Conservation (phyloP, 1,140 invertebrate genomes). For the Eurosta solidaginis region DNA sequence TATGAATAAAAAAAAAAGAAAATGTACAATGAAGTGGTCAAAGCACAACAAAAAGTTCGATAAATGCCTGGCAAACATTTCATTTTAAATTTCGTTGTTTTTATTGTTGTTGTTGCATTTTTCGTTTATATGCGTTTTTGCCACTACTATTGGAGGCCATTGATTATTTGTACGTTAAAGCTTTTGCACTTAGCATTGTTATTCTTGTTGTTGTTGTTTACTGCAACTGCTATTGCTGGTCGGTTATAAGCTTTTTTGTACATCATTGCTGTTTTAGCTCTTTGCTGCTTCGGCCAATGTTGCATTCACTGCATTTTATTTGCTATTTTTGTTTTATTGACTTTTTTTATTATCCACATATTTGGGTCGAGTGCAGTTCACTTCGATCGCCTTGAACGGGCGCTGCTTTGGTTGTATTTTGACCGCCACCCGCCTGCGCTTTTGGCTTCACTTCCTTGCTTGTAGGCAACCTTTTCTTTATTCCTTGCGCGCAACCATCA, state of each 20-base stretch:
- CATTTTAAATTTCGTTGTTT: not conserved
- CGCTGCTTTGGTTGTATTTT: constrained; percentile 1
- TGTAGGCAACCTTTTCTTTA: not conserved
- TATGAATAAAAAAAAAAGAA: not conserved
- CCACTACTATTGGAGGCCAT: not conserved
- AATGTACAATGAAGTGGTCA: no score
- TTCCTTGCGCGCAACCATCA: not conserved
- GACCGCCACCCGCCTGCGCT: not conserved
- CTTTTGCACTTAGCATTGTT: not conserved
- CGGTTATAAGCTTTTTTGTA: not conserved
- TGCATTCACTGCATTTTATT: not conserved
- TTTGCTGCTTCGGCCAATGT: not conserved
- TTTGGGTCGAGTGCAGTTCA: constrained; percentile 25
- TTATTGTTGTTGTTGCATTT: not conserved
- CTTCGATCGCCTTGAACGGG: constrained; percentile 25
- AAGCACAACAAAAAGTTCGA: not conserved
- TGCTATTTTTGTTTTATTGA: constrained; percentile 8
- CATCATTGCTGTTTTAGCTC: not conserved
- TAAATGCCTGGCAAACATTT: not conserved
- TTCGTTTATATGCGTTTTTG: not conserved
- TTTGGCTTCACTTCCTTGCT: not conserved
- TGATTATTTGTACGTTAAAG: not conserved
- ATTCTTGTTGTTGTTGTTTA: not conserved
- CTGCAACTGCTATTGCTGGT: not conserved
- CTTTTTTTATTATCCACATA: constrained; percentile 3